Conservation (phyloP, 2,797 vertebrate genomes). For the Scolopax bukidnonensis region DNA sequence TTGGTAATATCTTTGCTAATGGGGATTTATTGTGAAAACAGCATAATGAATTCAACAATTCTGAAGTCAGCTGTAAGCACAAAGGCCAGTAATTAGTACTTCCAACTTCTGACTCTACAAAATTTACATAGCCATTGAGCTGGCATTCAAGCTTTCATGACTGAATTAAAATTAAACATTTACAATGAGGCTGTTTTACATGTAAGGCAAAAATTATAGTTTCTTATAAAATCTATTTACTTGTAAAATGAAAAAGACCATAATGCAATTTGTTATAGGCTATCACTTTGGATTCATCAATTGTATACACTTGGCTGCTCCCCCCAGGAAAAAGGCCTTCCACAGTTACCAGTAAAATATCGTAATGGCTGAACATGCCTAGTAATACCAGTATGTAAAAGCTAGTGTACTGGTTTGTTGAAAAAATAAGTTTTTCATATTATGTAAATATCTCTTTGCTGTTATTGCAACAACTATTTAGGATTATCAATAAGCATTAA, state of each 20-base stretch:
- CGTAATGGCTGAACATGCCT: neutral
- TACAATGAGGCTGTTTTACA: neutral
- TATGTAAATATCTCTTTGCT: neutral
- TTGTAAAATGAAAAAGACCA: neutral
- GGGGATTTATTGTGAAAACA: neutral
- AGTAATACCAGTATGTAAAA: neutral
- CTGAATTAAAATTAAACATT: constrained; percentile 3
- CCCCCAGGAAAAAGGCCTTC: neutral
- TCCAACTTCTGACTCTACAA: neutral
- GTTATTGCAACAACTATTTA: neutral
- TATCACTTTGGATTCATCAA: neutral
- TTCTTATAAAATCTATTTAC: neutral
- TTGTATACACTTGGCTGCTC: neutral
- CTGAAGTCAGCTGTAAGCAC: neutral
- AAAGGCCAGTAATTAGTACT: constrained; percentile 25
- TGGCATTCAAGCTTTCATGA: neutral
- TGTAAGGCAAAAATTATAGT: neutral
- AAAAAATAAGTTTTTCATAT: neutral
- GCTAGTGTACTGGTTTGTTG: neutral
- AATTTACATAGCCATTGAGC: constrained; percentile 25
- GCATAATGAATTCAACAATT: constrained; percentile 18
- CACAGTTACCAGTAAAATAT: neutral
- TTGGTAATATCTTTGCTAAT: neutral
- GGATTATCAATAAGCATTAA: neutral
- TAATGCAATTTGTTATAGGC: neutral